Base-by-base conservation (phyloP, 2,113 vertebrate species). In the Ivindomyrus marchei region DNA sequence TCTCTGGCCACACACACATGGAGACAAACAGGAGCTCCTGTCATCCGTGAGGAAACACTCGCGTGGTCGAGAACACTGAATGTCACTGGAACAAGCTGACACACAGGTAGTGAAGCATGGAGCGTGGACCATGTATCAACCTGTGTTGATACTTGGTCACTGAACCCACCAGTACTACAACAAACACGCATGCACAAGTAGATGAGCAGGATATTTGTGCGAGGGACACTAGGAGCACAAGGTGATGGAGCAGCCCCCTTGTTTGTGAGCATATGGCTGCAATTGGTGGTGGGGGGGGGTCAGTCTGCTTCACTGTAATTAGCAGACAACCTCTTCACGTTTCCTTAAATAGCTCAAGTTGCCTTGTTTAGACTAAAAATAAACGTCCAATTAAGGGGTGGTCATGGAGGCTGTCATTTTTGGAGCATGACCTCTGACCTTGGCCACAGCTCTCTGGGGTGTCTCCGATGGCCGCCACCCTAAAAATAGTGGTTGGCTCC, bases 301-400 rank as follows among this genome's bases (percentile, higher is more conserved):
- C 94, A 93, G 93, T 90, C 91, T 94, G 95, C 93, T 94, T 94
- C 93, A 91, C 94, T 94, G 94, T 96, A 97, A 97, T 97, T 97
- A 97, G 96, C 95, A 95, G 92, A 93, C 93, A 91, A 94, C 95
- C 94, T 96, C 96, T 95, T 94, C 95, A 94, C 92, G 93, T 97
- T 97, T 96, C 96, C 96, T 96, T 97, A 97, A 98, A 97, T 96
- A 97, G 97, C 95, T 91, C 94, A 92, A 96, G 96, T 95, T 93
- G 96, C 93, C 90, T 92, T 94, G 95, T 94, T 94, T 95, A 94
- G 95, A 95, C 96, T 97, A 96, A 96, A 97, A 96, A 97, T 97
- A 97, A 97, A 96, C 94, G 95, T 93, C 91, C 94, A 96, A 95
- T 96, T 96, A 94, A 93, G 92, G 94, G 92, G 50, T 90, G 87